A percentile compares a stretch with the other conserved stretches of the same genome.
phyloP scores from a whole-genome alignment of 1,140 invertebrate genomes.

The Diorhabda sublineata region DNA sequence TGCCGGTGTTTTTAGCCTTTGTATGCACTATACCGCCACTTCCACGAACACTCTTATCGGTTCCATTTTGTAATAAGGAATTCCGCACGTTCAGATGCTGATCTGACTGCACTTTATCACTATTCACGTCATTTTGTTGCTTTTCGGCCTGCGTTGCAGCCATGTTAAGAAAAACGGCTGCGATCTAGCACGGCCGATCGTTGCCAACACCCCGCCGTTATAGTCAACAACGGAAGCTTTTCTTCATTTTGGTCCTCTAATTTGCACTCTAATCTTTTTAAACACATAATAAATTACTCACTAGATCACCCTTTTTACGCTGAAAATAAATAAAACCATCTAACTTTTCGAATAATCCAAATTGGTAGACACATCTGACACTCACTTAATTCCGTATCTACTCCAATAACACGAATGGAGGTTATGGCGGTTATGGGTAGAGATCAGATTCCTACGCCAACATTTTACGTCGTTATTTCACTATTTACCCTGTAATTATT shows the following conservation, averaged over 20 bases:
- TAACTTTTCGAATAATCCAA: conserved; percentile 52
- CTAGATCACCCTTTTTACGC: conserved; percentile 48
- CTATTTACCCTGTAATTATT: conserved; percentile 10
- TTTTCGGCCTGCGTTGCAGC: conserved; percentile 62
- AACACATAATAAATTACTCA: conserved; percentile 52
- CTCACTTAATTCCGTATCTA: conserved; percentile 62
- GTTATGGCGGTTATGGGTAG: conserved; percentile 66
- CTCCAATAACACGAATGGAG: conserved; percentile 64
- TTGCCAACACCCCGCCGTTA: conserved; percentile 52
- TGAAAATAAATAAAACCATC: conserved; percentile 44
- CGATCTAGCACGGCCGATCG: conserved; percentile 46
- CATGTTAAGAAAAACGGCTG: conserved; percentile 56
- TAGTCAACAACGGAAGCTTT: conserved; percentile 50
- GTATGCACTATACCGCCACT: conserved; percentile 41
- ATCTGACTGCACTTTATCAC: conserved; percentile 57
- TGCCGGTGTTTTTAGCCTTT: conserved; percentile 44
- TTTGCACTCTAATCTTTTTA: conserved; percentile 46
- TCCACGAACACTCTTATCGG: conserved; percentile 44
- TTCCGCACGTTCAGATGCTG: conserved; percentile 58
- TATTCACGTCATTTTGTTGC: conserved; percentile 58
- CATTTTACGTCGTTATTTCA: conserved; percentile 33
- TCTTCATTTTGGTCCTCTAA: conserved; percentile 41
- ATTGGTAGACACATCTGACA: conserved; percentile 60
- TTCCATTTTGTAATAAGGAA: conserved; percentile 58
- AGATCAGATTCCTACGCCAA: conserved; percentile 53